Conservation (phyloP, 2,797 vertebrate genomes). For the Thripadectes ignobilis region DNA sequence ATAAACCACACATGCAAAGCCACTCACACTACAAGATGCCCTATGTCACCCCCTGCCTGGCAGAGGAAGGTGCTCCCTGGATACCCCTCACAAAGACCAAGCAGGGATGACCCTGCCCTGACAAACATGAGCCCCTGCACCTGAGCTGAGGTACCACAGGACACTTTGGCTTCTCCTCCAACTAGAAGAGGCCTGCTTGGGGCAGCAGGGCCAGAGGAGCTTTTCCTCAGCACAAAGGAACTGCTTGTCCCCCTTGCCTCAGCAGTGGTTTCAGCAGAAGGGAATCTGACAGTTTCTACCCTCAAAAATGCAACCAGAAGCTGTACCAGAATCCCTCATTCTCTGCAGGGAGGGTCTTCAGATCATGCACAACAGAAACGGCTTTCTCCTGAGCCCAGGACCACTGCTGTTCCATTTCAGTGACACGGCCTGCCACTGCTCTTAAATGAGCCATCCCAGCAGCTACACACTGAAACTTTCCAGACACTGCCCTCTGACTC, state of each 20-base stretch:
- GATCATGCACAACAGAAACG: fast-evolving
- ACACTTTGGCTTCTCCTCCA: background rate
- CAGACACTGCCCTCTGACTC: background rate
- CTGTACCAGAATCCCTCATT: background rate
- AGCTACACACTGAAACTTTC: background rate
- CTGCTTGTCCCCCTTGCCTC: background rate
- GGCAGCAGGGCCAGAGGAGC: background rate
- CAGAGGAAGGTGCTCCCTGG: background rate
- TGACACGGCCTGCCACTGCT: background rate
- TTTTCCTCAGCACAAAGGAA: background rate
- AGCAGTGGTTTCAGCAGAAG: background rate
- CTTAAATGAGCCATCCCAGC: background rate
- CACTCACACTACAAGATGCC: background rate
- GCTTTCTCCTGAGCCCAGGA: background rate
- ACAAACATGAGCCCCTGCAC: background rate
- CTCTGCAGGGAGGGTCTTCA: background rate
- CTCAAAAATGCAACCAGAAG: background rate
- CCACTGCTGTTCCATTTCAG: background rate
- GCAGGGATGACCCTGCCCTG: background rate
- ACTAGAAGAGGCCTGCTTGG: no score
- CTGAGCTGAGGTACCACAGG: background rate
- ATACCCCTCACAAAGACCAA: background rate
- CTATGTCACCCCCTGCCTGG: background rate
- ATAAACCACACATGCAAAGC: slow-evolving; percentile 40
- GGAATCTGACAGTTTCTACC: background rate